Percentiles rank a stretch among this genome's conserved stretches.
Conservation (phyloP, 1,140 invertebrate genomes). For the Ptiloglossa arizonensis region DNA sequence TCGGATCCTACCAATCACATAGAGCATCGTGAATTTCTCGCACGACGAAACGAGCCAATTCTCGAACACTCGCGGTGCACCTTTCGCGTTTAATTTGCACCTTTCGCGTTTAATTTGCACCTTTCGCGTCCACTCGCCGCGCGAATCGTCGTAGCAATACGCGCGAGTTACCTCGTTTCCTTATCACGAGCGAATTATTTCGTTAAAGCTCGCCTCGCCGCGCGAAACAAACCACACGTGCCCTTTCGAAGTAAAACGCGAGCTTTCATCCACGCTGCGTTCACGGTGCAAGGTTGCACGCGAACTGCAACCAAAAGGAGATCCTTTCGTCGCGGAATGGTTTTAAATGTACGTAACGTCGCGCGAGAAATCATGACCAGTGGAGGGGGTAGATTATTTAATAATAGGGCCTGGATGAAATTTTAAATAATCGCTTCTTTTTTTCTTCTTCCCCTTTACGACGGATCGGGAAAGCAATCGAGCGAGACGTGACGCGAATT, state of each 20-base stretch:
- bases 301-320: too few relatives aligned
- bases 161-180: background rate
- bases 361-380: background rate
- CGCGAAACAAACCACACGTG: background rate
- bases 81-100: too few relatives aligned
- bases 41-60: too few relatives aligned
- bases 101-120: background rate
- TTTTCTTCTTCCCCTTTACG: background rate
- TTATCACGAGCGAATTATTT: constrained; percentile 7
- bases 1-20: too few relatives aligned
- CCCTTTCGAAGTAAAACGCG: background rate
- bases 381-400: background rate
- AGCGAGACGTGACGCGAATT: constrained; percentile 20
- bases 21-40: too few relatives aligned
- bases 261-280: background rate
- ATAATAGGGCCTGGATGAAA: background rate
- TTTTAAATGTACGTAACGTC: background rate
- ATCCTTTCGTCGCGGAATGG: background rate
- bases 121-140: background rate
- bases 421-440: constrained; percentile 5
- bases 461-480: constrained; percentile 19
- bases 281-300: background rate
- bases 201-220: background rate
- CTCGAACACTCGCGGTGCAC: too few relatives aligned
- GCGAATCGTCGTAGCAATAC: background rate